Evolutionary conservation across 2,888 invertebrate species (phyloP).

Genomic region (Phlogophora meticulosa): DNA sequence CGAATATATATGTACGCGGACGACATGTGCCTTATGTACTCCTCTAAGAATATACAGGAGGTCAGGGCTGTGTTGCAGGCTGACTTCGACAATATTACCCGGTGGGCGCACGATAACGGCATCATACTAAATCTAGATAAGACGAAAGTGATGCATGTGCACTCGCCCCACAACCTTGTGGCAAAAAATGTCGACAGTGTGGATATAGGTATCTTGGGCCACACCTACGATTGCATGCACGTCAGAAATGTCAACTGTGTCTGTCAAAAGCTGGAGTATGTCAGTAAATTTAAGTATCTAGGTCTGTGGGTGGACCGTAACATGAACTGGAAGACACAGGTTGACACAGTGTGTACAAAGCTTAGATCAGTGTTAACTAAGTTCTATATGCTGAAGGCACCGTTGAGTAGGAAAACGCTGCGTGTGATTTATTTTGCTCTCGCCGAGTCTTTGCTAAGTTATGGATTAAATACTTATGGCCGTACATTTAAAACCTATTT

Average conservation of each 20-base stretch:
- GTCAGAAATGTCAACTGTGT: neutral
- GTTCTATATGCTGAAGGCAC: neutral
- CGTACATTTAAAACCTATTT: constrained; percentile 29
- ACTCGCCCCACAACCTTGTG: neutral
- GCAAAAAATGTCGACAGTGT: neutral
- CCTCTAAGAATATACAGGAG: constrained; percentile 9
- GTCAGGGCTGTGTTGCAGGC: constrained; percentile 16
- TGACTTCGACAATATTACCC: constrained; percentile 17
- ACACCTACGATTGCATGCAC: constrained; percentile 1
- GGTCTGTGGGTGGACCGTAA: constrained; percentile 15
- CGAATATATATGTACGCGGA: constrained; percentile 10
- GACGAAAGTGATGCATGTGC: constrained; percentile 24
- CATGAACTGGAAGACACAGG: constrained; percentile 10
- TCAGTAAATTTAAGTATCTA: constrained; percentile 9
- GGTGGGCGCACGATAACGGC: constrained; percentile 23
- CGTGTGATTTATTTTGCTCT: constrained; percentile 12
- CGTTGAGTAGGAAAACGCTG: constrained; percentile 15
- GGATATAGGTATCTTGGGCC: neutral
- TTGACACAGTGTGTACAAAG: constrained; percentile 13
- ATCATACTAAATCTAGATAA: constrained; percentile 9
- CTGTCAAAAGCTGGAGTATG: neutral
- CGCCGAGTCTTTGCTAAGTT: neutral
- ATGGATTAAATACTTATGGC: constrained; percentile 5
- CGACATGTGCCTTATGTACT: constrained; percentile 20
- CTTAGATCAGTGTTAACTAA: neutral